These are phyloP conservation scores for Prinia subflava DNA, from an alignment of 2,113 vertebrate genomes.

Conservation along the genomic window DNA sequence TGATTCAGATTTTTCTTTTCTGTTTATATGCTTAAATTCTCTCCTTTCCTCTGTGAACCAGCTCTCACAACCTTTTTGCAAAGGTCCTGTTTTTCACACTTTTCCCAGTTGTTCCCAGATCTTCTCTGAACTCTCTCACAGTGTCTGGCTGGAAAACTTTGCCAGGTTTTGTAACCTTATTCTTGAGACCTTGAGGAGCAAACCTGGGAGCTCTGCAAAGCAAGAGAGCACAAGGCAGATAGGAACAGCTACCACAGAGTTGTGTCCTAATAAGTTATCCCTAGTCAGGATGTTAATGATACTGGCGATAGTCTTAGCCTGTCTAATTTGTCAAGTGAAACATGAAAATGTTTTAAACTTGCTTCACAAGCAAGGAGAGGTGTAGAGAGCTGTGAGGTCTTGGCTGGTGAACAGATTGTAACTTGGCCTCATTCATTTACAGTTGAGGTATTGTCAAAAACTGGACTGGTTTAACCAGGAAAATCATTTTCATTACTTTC, in stretches of 20 bases:
- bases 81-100: constrained; percentile 17
- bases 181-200: not conserved
- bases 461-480: not conserved
- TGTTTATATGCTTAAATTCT: not conserved
- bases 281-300: not conserved
- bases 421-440: not conserved
- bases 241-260: not conserved
- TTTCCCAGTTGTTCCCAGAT: not conserved
- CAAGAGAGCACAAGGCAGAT: not conserved
- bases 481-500: not conserved
- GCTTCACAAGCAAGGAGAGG: not conserved
- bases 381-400: not conserved
- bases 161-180: not conserved
- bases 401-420: not conserved
- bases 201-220: not conserved
- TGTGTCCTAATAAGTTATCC: not conserved
- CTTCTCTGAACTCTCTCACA: constrained; percentile 13
- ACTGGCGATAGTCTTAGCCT: not conserved
- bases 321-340: not conserved
- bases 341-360: not conserved
- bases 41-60: not conserved
- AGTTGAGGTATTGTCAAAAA: not conserved
- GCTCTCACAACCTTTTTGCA: constrained; percentile 18
- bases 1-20: not conserved
- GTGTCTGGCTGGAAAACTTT: not conserved